Evolutionary conservation across 2,888 invertebrate species (phyloP).

Genomic region (Osmoderma eremita): DNA sequence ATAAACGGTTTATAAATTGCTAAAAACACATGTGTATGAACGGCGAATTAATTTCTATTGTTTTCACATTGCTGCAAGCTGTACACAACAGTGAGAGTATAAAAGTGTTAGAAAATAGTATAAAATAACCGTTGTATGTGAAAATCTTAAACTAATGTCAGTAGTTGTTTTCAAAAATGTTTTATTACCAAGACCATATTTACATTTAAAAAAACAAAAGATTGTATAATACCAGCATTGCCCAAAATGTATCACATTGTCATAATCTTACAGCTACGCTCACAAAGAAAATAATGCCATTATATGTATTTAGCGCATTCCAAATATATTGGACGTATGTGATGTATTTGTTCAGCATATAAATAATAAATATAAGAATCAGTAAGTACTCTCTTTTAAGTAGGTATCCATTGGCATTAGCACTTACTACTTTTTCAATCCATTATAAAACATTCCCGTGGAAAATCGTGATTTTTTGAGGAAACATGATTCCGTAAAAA

Average conservation of each 20-base stretch:
- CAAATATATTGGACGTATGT: slow-evolving; percentile 14
- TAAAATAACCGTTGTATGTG: slow-evolving; percentile 24
- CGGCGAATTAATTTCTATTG: slow-evolving; percentile 19
- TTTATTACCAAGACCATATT: slow-evolving; percentile 51
- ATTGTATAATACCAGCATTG: slow-evolving; percentile 50
- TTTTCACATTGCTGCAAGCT: slow-evolving; percentile 47
- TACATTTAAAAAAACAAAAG: slow-evolving; percentile 43
- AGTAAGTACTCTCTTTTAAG: neutral
- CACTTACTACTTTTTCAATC: neutral
- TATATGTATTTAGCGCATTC: neutral
- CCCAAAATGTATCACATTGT: slow-evolving; percentile 49
- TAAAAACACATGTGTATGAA: slow-evolving; percentile 11
- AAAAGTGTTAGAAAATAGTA: slow-evolving; percentile 26
- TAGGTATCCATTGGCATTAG: neutral
- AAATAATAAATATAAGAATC: slow-evolving; percentile 1
- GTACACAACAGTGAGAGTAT: slow-evolving; percentile 49
- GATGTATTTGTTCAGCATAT: neutral
- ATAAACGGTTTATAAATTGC: slow-evolving; percentile 10
- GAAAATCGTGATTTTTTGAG: neutral
- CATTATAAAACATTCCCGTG: neutral
- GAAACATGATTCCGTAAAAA: too few species aligned
- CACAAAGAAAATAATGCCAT: slow-evolving; percentile 9
- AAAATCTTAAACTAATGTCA: slow-evolving; percentile 31
- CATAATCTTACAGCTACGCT: slow-evolving; percentile 32
- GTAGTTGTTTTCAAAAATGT: slow-evolving; percentile 40